Evolutionary conservation across 2,888 invertebrate genomes (phyloP).

Genomic region (Chrysomela aeneicollis): DNA sequence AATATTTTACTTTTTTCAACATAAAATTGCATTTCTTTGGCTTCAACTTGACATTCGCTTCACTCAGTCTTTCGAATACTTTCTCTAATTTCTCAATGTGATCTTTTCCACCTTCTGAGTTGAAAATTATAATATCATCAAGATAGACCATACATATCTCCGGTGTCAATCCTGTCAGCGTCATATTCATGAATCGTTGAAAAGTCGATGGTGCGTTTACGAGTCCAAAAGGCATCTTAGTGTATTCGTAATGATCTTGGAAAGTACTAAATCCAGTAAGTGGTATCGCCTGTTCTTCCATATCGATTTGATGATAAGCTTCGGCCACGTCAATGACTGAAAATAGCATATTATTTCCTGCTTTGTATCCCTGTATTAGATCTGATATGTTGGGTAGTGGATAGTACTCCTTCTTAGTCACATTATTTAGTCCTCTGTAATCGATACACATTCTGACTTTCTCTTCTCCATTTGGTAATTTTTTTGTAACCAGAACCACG

Average conservation of each 20-base stretch:
- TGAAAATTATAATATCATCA: too few relatives aligned
- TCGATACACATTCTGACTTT: conserved; percentile 33
- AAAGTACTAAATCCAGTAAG: too few relatives aligned
- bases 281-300: too few relatives aligned
- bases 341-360: conserved; percentile 19
- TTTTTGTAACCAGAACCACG: conserved; percentile 27
- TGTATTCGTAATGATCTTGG: conserved; percentile 36
- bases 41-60: conserved; percentile 26
- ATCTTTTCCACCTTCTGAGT: too few relatives aligned
- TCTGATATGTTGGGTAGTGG: conserved; percentile 24
- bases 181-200: conserved; percentile 33
- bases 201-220: conserved; percentile 30
- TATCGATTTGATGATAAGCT: too few relatives aligned
- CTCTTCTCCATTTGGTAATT: too few relatives aligned
- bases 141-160: too few relatives aligned
- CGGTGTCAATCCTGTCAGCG: conserved; percentile 24
- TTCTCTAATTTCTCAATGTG: conserved; percentile 31
- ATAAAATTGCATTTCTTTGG: conserved; percentile 28
- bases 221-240: conserved; percentile 34
- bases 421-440: conserved; percentile 22
- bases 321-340: too few relatives aligned
- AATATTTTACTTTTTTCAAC: too few relatives aligned
- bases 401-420: conserved; percentile 26
- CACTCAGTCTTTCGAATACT: conserved; percentile 22
- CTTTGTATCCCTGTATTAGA: conserved; percentile 22